Conservation (phyloP, 2,888 invertebrate genomes). For the Rotaria macrura region DNA sequence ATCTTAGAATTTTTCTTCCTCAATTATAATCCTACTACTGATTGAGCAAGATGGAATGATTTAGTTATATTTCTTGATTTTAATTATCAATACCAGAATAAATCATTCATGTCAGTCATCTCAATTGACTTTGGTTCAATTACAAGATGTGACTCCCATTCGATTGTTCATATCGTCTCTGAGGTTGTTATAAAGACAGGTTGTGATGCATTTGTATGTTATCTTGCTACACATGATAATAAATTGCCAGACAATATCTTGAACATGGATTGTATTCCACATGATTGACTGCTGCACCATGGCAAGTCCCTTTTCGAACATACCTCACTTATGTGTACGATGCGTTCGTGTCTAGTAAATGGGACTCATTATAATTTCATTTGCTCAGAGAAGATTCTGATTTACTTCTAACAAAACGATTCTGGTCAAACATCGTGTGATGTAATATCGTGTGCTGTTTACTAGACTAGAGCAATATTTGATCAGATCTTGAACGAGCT, state of each 20-base stretch:
- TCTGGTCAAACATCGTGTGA: too few species aligned
- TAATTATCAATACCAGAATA: background rate
- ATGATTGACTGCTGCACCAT: background rate
- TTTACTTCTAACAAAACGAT: too few species aligned
- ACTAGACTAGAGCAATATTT: too few species aligned
- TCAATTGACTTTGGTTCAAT: constrained; percentile 12
- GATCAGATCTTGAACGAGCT: too few species aligned
- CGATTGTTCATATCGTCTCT: background rate
- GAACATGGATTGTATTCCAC: background rate
- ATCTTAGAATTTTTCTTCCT: background rate
- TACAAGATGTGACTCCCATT: background rate
- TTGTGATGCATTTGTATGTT: background rate
- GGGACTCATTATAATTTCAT: too few species aligned
- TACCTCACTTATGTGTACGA: too few species aligned
- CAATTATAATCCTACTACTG: background rate
- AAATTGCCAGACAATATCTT: background rate
- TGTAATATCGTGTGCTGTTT: too few species aligned
- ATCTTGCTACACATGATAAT: background rate
- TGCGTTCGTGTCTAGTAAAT: too few species aligned
- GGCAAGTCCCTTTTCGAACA: too few species aligned
- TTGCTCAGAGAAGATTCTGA: too few species aligned
- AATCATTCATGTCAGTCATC: background rate
- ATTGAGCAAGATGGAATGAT: background rate
- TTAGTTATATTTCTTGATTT: background rate
- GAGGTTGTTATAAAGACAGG: background rate